Percentiles rank a stretch among this genome's conserved stretches.
Evolutionary conservation across 2,797 vertebrate genomes (phyloP).

Genomic region (Acomys russatus): DNA sequence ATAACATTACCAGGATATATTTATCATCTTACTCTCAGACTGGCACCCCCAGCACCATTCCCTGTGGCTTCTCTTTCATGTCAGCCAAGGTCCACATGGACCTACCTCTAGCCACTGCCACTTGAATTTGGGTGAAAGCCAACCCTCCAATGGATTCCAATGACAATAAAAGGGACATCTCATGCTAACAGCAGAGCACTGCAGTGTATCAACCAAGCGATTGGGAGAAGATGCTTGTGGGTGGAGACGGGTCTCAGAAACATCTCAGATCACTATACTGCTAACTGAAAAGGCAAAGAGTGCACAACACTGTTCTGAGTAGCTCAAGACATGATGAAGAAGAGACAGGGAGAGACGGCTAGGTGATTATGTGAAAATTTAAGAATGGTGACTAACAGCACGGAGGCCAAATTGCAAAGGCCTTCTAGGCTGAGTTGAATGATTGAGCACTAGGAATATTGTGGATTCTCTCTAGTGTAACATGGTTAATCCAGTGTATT

Average conservation of each 20-base stretch:
- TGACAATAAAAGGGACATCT: neutral
- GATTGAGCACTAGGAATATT: neutral
- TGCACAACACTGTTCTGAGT: neutral
- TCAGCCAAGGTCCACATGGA: neutral
- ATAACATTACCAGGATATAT: neutral
- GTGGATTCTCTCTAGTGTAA: neutral
- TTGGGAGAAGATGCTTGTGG: neutral
- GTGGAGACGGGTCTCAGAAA: neutral
- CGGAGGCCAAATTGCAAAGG: neutral
- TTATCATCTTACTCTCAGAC: neutral
- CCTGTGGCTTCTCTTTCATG: neutral
- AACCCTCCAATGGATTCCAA: neutral
- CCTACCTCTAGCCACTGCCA: neutral
- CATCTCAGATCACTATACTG: neutral
- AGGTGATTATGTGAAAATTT: neutral
- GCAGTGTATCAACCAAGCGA: neutral
- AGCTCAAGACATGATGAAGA: neutral
- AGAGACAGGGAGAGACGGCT: neutral
- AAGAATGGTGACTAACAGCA: neutral
- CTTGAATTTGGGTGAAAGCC: neutral
- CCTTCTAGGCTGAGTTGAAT: neutral
- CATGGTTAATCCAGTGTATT: neutral
- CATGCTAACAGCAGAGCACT: too few relatives aligned
- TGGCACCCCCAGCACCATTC: neutral
- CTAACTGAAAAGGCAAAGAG: neutral